phyloP scores from a whole-genome alignment of 2,888 invertebrate genomes.

The Dryomyza anilis region DNA sequence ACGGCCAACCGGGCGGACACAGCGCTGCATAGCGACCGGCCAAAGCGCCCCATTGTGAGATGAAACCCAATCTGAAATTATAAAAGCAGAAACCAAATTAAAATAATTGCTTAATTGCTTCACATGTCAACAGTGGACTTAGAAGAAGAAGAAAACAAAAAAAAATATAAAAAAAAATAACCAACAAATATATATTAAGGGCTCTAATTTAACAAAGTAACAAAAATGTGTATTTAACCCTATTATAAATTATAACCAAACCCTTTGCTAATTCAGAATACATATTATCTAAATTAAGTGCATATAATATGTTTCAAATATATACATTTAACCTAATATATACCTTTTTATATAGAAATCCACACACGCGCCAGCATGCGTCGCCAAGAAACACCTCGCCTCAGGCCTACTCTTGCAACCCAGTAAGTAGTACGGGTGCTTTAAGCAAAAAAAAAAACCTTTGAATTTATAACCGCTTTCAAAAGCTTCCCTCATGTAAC shows the following conservation, averaged over 20 bases:
- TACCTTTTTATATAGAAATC: no score
- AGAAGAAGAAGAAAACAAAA: neutral
- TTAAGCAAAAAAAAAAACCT: no score
- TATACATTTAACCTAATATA: no score
- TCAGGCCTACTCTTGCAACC: no score
- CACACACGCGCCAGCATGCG: no score
- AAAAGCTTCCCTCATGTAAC: no score
- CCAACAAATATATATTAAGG: neutral
- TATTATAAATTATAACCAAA: neutral
- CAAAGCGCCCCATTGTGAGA: constrained; percentile 81
- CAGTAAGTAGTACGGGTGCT: no score
- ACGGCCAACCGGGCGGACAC: constrained; percentile 70
- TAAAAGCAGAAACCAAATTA: no score
- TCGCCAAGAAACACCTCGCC: no score
- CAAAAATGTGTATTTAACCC: neutral
- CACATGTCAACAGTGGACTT: neutral
- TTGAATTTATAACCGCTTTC: no score
- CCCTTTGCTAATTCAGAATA: neutral
- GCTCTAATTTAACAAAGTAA: no score
- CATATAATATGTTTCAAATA: neutral
- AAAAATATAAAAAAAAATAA: neutral
- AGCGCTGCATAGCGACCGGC: constrained; percentile 76
- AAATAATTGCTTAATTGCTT: neutral
- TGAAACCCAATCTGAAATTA: constrained; percentile 75
- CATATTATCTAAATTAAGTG: no score